Percentiles rank a stretch among this genome's conserved stretches.
phyloP scores from a whole-genome alignment of 2,888 invertebrate genomes.

The Drosophila imparisetae region DNA sequence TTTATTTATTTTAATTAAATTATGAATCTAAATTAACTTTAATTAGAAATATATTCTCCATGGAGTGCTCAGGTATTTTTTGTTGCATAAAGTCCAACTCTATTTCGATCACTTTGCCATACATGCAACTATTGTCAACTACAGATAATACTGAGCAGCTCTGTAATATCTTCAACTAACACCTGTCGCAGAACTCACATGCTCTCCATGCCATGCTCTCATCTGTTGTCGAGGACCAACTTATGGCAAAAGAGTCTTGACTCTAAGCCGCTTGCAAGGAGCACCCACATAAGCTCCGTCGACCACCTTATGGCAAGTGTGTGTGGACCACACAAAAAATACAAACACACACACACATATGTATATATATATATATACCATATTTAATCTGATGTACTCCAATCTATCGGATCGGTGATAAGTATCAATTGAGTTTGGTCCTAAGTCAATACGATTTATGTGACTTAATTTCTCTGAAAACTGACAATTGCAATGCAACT shows the following conservation, averaged over 20 bases:
- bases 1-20: neutral
- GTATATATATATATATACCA: neutral
- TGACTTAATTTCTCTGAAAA: conserved; percentile 67
- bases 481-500: conserved; percentile 56
- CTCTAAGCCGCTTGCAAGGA: conserved; percentile 34
- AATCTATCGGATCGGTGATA: conserved; percentile 41
- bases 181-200: conserved; percentile 1
- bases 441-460: conserved; percentile 67
- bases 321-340: conserved; percentile 44
- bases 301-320: neutral
- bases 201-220: too few species aligned
- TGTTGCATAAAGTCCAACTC: neutral
- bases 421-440: conserved; percentile 50
- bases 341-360: neutral
- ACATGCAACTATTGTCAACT: neutral
- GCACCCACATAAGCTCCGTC: conserved; percentile 32
- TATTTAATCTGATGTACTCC: conserved; percentile 19
- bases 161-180: neutral
- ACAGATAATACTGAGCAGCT: neutral
- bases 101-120: neutral
- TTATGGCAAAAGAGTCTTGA: conserved; percentile 4
- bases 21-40: neutral
- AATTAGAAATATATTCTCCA: neutral
- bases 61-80: accelerated
- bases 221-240: neutral